Conservation (phyloP, 2,888 invertebrate genomes). For the Operophtera brumata region DNA sequence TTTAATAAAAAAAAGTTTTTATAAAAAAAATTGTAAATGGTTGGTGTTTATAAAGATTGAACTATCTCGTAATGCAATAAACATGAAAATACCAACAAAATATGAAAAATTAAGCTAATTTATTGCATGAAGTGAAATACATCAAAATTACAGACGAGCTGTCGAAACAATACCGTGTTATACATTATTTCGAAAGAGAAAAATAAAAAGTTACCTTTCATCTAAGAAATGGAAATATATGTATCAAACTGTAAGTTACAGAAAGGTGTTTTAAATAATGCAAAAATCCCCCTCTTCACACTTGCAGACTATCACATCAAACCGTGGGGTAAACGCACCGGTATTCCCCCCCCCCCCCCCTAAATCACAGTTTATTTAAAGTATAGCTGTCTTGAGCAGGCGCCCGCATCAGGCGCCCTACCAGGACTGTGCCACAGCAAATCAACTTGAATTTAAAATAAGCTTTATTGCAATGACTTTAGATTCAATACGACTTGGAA, state of each 20-base stretch:
- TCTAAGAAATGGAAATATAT: too few relatives aligned
- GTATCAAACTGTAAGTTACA: too few relatives aligned
- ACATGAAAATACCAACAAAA: neutral
- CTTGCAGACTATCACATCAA: conserved; percentile 20
- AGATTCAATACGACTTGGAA: neutral
- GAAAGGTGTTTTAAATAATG: neutral
- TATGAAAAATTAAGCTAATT: conserved; percentile 7
- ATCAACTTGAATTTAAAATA: neutral
- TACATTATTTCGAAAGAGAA: neutral
- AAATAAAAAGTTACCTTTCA: too few relatives aligned
- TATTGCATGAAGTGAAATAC: conserved; percentile 9
- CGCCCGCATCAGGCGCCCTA: conserved; percentile 37
- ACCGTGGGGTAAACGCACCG: conserved; percentile 34
- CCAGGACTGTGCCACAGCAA: neutral
- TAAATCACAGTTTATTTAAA: conserved; percentile 47
- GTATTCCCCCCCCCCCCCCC: conserved; percentile 29
- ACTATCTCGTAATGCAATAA: too few relatives aligned
- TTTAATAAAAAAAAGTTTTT: too few relatives aligned
- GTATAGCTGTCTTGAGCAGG: conserved; percentile 36
- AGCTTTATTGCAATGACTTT: neutral
- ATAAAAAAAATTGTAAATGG: neutral
- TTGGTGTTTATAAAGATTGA: neutral
- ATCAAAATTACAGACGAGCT: conserved; percentile 11
- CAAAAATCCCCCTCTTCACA: neutral
- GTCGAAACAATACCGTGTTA: conserved; percentile 5